Evolutionary conservation across 2,113 vertebrate genomes (phyloP).

Genomic region (Dunckerocampus dactyliophorus): DNA sequence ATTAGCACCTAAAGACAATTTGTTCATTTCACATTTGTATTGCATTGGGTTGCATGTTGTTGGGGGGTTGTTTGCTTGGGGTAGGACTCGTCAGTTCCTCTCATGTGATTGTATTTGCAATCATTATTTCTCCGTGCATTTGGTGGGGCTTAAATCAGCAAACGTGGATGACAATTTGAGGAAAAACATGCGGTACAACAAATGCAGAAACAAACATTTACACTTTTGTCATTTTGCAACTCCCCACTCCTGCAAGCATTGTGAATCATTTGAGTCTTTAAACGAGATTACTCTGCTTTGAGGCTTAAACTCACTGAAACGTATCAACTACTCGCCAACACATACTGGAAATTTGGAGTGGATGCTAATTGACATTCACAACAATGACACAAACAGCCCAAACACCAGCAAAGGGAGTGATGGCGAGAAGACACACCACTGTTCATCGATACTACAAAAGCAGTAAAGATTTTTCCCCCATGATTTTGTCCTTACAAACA

Average conservation of each 20-base stretch:
- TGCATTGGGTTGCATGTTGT: constrained; percentile 17
- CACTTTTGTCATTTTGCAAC: background rate
- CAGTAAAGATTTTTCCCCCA: too few relatives aligned
- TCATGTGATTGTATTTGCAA: constrained; percentile 2
- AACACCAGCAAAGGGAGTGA: constrained; percentile 18
- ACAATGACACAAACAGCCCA: background rate
- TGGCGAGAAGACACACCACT: background rate
- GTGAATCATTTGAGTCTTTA: background rate
- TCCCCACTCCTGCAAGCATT: too few relatives aligned
- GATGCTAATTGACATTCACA: background rate
- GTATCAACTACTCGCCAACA: background rate
- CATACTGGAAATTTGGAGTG: background rate
- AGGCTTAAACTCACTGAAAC: background rate
- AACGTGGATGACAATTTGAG: too few relatives aligned
- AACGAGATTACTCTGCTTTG: background rate
- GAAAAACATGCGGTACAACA: background rate
- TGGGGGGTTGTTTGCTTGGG: background rate
- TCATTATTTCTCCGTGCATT: background rate
- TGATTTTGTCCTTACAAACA: too few relatives aligned
- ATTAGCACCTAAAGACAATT: background rate
- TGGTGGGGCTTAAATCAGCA: background rate
- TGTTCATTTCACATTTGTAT: background rate
- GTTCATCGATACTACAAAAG: constrained; percentile 34
- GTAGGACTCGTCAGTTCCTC: background rate
- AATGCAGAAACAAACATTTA: background rate